A percentile compares a stretch with the other conserved stretches of the same genome.
Evolutionary conservation across 2,888 invertebrate species (phyloP).

Genomic region (Perdita meconis): DNA sequence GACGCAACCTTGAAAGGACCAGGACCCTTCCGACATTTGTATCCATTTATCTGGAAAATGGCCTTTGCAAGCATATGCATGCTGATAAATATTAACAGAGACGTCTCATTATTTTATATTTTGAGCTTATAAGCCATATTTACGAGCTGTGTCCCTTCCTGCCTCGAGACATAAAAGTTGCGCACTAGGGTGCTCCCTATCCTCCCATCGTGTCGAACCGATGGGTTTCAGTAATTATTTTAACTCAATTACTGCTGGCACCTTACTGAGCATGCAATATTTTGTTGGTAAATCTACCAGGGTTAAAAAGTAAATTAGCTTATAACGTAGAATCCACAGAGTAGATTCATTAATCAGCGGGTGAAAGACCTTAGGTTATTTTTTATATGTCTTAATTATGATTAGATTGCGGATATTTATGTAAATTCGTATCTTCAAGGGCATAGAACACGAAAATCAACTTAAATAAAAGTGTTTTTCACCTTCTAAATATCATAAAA

Average conservation of each 20-base stretch:
- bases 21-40: slow-evolving; percentile 42
- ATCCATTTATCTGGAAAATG: slow-evolving; percentile 58
- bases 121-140: slow-evolving; percentile 79
- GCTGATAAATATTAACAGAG: slow-evolving; percentile 78
- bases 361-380: too few relatives aligned
- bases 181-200: slow-evolving; percentile 42
- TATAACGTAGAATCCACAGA: too few relatives aligned
- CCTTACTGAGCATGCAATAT: too few relatives aligned
- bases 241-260: slow-evolving; percentile 21
- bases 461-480: too few relatives aligned
- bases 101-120: slow-evolving; percentile 79
- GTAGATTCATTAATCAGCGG: too few relatives aligned
- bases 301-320: too few relatives aligned
- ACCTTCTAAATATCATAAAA: too few relatives aligned
- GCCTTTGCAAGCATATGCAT: slow-evolving; percentile 55
- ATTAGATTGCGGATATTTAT: too few relatives aligned
- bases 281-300: too few relatives aligned
- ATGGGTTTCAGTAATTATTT: slow-evolving; percentile 57
- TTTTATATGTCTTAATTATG: too few relatives aligned
- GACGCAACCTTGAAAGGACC: slow-evolving; percentile 33
- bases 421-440: too few relatives aligned
- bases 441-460: too few relatives aligned
- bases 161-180: slow-evolving; percentile 70
- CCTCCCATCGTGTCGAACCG: slow-evolving; percentile 61
- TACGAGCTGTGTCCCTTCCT: slow-evolving; percentile 70